Percentiles rank a stretch among this genome's conserved stretches.
Conservation (phyloP, 1,140 invertebrate species). For the Bombus picipes region DNA sequence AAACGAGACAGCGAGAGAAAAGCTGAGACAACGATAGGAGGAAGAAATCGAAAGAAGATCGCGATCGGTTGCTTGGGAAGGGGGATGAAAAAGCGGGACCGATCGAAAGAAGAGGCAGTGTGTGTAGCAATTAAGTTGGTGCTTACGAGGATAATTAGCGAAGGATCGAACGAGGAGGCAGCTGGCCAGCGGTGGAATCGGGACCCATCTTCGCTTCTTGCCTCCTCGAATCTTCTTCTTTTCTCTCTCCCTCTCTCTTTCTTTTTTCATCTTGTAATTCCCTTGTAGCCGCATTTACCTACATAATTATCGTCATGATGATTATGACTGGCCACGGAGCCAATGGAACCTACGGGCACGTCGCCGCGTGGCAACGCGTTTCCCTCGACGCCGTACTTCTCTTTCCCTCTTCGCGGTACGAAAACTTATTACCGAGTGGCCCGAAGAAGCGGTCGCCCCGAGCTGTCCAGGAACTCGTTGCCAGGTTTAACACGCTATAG, state of each 20-base stretch:
- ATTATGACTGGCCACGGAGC: conserved; percentile 73
- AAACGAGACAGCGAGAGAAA: conserved; percentile 11
- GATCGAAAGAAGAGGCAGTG: conserved; percentile 64
- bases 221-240: neutral
- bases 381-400: conserved; percentile 7
- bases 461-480: conserved; percentile 32
- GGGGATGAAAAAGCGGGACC: conserved; percentile 59
- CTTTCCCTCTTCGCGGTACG: neutral
- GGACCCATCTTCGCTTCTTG: conserved; percentile 43
- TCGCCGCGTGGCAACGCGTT: conserved; percentile 63
- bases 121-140: conserved; percentile 79
- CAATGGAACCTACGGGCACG: conserved; percentile 60
- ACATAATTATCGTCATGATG: conserved; percentile 81
- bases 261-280: neutral
- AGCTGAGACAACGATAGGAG: conserved; percentile 10
- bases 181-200: conserved; percentile 76
- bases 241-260: neutral
- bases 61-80: conserved; percentile 12
- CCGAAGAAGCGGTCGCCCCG: neutral
- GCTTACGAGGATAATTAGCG: conserved; percentile 81
- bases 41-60: conserved; percentile 5
- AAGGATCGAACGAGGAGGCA: conserved; percentile 79
- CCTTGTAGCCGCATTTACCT: conserved; percentile 76
- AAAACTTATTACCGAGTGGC: conserved; percentile 41
- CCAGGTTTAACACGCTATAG: neutral